Percentiles rank a stretch among this genome's conserved stretches.
Evolutionary conservation across 2,888 invertebrate genomes (phyloP).

Genomic region (Polia nebulosa): DNA sequence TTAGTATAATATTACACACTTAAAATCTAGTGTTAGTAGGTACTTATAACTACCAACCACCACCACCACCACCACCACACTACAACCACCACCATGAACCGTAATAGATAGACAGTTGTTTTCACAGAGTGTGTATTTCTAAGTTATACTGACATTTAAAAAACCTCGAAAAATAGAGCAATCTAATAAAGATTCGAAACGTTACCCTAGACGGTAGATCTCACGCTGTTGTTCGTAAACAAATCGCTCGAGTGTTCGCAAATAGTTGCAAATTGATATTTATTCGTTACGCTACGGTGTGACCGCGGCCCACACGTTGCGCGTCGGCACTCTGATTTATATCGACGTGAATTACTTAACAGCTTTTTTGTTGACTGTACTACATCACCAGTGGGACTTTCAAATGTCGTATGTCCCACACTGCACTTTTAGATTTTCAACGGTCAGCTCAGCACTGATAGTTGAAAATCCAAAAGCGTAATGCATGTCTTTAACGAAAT

Average conservation of each 20-base stretch:
- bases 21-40: too few species aligned
- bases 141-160: neutral
- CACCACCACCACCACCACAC: too few species aligned
- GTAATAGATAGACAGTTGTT: too few species aligned
- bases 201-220: slow-evolving; percentile 1
- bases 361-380: slow-evolving; percentile 39
- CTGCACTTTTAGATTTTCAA: neutral
- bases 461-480: neutral
- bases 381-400: neutral
- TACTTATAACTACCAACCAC: too few species aligned
- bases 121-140: too few species aligned
- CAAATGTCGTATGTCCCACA: neutral
- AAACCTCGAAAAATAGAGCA: slow-evolving; percentile 6
- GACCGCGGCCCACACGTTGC: slow-evolving; percentile 53
- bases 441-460: neutral
- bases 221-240: slow-evolving; percentile 70
- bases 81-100: too few species aligned
- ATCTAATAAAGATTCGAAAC: slow-evolving; percentile 34
- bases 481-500: neutral
- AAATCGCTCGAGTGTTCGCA: slow-evolving; percentile 72
- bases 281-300: slow-evolving; percentile 71
- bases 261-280: slow-evolving; percentile 78
- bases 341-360: slow-evolving; percentile 50
- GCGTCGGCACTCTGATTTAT: slow-evolving; percentile 54
- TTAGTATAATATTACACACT: too few species aligned